phyloP scores from a whole-genome alignment of 2,888 invertebrate genomes.

The Tenthredo mesomela region DNA sequence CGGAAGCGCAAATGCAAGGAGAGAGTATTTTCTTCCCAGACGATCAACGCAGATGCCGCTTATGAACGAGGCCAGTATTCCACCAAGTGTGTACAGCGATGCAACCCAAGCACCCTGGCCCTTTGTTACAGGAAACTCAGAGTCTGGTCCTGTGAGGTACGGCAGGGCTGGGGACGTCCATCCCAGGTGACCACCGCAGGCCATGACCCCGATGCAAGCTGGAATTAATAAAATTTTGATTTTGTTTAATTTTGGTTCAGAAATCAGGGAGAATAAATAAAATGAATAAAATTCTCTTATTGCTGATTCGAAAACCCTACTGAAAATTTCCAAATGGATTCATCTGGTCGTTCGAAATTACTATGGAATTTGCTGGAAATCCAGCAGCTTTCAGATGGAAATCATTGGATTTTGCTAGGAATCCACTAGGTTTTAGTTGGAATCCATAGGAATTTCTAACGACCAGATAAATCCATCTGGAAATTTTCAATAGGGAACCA shows the following conservation, averaged over 20 bases:
- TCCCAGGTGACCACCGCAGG: constrained; percentile 69
- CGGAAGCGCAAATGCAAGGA: constrained; percentile 68
- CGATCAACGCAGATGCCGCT: constrained; percentile 68
- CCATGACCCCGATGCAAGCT: constrained; percentile 70
- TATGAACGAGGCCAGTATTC: constrained; percentile 67
- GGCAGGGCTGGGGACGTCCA: constrained; percentile 73
- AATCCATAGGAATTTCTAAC: too few species aligned
- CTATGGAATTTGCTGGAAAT: too few species aligned
- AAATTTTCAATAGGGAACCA: too few species aligned
- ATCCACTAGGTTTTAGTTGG: too few species aligned
- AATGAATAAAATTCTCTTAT: too few species aligned
- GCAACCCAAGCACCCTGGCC: constrained; percentile 71
- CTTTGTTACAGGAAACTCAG: constrained; percentile 66
- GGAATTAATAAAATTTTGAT: constrained; percentile 42
- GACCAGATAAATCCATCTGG: too few species aligned
- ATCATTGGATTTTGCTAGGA: too few species aligned
- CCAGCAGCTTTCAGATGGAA: too few species aligned
- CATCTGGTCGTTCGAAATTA: too few species aligned
- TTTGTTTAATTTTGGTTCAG: not conserved
- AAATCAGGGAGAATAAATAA: not conserved
- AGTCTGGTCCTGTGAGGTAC: constrained; percentile 63
- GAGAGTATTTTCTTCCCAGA: constrained; percentile 69
- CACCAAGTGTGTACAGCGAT: constrained; percentile 69
- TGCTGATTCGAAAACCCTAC: not conserved
- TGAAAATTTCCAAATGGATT: too few species aligned